Evolutionary conservation across 2,113 vertebrate genomes (phyloP).

Genomic region (Myotis lucifugus): DNA sequence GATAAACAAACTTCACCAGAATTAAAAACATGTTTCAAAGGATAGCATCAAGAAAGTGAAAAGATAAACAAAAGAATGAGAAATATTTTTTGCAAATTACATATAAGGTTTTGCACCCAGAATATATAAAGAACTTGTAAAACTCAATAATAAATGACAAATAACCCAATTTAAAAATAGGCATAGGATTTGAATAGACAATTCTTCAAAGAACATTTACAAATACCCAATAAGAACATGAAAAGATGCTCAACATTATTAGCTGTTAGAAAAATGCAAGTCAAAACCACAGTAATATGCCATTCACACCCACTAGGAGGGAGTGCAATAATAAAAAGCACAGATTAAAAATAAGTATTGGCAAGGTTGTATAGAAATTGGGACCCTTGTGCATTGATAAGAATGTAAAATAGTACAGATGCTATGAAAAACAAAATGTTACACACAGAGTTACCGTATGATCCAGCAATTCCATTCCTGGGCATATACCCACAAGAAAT

Average conservation of each 20-base stretch:
- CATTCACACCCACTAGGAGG: not conserved
- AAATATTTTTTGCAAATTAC: not conserved
- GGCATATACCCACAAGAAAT: not conserved
- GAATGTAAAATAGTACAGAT: not conserved
- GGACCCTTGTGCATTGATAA: not conserved
- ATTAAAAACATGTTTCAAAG: not conserved
- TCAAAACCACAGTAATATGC: not conserved
- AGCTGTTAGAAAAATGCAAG: not conserved
- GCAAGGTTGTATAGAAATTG: not conserved
- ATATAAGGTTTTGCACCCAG: not conserved
- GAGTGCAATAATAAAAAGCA: not conserved
- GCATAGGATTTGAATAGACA: not conserved
- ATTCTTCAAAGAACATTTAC: not conserved
- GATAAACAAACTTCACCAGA: not conserved
- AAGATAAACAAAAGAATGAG: not conserved
- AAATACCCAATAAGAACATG: not conserved
- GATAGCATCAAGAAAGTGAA: conserved; percentile 28
- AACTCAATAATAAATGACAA: not conserved
- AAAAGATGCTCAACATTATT: not conserved
- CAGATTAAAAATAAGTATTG: not conserved
- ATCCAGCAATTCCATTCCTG: not conserved
- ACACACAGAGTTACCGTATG: not conserved
- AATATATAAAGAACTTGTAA: not conserved
- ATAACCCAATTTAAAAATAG: not conserved
- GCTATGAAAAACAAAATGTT: not conserved